phyloP scores from a whole-genome alignment of 2,113 vertebrate genomes.

The Sceloporus tristichus region DNA sequence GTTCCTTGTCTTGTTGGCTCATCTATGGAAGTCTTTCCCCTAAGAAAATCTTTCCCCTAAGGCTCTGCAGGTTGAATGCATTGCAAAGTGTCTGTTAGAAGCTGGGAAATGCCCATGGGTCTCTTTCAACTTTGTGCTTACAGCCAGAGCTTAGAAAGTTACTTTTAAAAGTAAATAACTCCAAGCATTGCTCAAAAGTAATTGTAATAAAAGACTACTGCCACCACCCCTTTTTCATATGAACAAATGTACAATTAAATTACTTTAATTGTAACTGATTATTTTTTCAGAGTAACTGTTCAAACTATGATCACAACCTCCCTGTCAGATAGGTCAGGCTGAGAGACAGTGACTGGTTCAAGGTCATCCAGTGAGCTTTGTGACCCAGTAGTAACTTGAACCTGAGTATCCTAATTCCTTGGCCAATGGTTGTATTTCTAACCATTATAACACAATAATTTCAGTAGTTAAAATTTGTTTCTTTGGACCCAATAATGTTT shows the following conservation, averaged over 20 bases:
- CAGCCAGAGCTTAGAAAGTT: background rate
- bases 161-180: background rate
- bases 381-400: background rate
- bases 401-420: background rate
- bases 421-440: background rate
- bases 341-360: background rate
- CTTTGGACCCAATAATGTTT: background rate
- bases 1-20: too few species aligned
- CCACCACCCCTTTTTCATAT: too few species aligned
- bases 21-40: too few species aligned
- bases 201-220: too few species aligned
- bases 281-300: background rate
- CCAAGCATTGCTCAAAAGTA: too few species aligned
- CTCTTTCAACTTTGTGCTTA: too few species aligned
- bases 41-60: too few species aligned
- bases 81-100: too few species aligned
- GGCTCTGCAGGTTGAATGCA: too few species aligned
- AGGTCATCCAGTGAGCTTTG: background rate
- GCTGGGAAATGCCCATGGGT: too few species aligned
- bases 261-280: background rate
- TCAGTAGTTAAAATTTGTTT: background rate
- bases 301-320: background rate
- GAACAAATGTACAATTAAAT: too few species aligned
- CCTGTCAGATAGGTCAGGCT: background rate
- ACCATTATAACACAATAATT: background rate